These are phyloP conservation scores for Drosophila yakuba DNA, from an alignment of 1,140 invertebrate genomes.

Conservation along the genomic window DNA sequence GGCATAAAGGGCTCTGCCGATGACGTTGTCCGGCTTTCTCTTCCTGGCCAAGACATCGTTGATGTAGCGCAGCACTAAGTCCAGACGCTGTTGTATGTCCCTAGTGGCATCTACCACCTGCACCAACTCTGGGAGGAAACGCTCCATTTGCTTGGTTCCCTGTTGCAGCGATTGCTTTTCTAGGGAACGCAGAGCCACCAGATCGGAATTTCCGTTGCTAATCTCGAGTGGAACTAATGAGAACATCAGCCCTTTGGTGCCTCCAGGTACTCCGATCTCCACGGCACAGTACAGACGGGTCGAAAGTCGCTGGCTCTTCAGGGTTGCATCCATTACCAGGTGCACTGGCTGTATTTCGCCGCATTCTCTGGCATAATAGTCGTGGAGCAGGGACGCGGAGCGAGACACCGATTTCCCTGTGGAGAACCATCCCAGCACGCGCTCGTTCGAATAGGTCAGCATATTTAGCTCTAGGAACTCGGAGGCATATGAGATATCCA, in stretches of 20 bases:
- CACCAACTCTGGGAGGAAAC: slow-evolving; percentile 49
- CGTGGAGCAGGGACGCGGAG: slow-evolving; percentile 37
- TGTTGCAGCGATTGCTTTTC: slow-evolving; percentile 35
- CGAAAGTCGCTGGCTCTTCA: slow-evolving; percentile 32
- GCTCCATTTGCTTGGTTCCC: slow-evolving; percentile 29
- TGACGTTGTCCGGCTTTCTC: slow-evolving; percentile 46
- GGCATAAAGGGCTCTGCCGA: slow-evolving; percentile 52
- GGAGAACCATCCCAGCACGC: slow-evolving; percentile 62
- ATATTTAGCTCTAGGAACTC: slow-evolving; percentile 62
- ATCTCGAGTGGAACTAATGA: slow-evolving; percentile 52
- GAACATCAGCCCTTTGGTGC: slow-evolving; percentile 62
- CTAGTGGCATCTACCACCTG: slow-evolving; percentile 45
- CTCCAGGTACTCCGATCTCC: slow-evolving; percentile 58
- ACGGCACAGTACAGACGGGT: slow-evolving; percentile 57
- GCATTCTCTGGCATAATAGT: slow-evolving; percentile 52
- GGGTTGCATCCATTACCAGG: slow-evolving; percentile 51
- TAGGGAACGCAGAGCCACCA: slow-evolving; percentile 50
- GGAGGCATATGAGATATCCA: slow-evolving; percentile 52
- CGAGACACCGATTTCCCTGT: slow-evolving; percentile 52
- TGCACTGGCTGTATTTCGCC: slow-evolving; percentile 51
- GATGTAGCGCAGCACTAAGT: slow-evolving; percentile 60
- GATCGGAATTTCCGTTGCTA: slow-evolving; percentile 16
- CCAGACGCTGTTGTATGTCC: slow-evolving; percentile 47
- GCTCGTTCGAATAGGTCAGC: slow-evolving; percentile 57
- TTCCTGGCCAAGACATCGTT: slow-evolving; percentile 64